Percentiles rank a stretch among this genome's conserved stretches.
Conservation (phyloP, 1,140 invertebrate species). For the Zaprionus vittiger region DNA sequence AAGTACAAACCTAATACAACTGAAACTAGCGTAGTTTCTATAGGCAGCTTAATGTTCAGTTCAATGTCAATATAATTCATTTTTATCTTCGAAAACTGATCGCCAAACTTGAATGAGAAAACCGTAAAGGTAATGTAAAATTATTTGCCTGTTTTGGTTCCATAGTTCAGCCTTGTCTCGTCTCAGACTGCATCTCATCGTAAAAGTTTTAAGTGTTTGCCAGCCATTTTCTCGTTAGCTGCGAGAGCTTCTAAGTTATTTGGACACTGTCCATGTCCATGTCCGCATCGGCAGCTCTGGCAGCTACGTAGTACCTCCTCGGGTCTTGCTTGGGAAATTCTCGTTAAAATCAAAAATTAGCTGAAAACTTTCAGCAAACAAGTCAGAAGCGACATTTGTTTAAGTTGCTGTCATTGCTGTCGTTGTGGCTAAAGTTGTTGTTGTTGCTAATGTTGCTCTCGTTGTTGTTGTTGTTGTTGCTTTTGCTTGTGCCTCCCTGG, state of each 20-base stretch:
- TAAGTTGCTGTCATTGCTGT: slow-evolving; percentile 51
- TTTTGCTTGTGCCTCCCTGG: slow-evolving; percentile 35
- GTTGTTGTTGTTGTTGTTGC: slow-evolving; percentile 11
- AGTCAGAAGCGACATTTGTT: slow-evolving; percentile 68
- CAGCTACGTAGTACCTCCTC: not conserved
- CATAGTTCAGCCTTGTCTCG: slow-evolving; percentile 27
- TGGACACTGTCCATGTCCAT: slow-evolving; percentile 64
- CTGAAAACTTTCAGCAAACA: slow-evolving; percentile 70
- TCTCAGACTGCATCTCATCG: slow-evolving; percentile 66
- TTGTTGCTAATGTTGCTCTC: not conserved
- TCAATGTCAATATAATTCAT: not conserved
- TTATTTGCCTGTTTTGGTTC: not conserved
- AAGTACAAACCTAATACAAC: not conserved
- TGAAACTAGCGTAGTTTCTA: not conserved
- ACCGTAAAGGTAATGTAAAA: not conserved
- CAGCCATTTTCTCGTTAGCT: slow-evolving; percentile 80
- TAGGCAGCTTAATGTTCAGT: not conserved
- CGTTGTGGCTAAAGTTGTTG: slow-evolving; percentile 29
- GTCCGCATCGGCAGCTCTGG: slow-evolving; percentile 30
- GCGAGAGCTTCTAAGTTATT: slow-evolving; percentile 70
- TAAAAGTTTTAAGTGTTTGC: slow-evolving; percentile 80
- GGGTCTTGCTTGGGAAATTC: slow-evolving; percentile 59
- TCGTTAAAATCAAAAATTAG: slow-evolving; percentile 78
- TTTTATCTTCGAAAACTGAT: not conserved
- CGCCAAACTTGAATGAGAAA: not conserved